phyloP scores from a whole-genome alignment of 2,797 vertebrate genomes.

The Cygnus olor region DNA sequence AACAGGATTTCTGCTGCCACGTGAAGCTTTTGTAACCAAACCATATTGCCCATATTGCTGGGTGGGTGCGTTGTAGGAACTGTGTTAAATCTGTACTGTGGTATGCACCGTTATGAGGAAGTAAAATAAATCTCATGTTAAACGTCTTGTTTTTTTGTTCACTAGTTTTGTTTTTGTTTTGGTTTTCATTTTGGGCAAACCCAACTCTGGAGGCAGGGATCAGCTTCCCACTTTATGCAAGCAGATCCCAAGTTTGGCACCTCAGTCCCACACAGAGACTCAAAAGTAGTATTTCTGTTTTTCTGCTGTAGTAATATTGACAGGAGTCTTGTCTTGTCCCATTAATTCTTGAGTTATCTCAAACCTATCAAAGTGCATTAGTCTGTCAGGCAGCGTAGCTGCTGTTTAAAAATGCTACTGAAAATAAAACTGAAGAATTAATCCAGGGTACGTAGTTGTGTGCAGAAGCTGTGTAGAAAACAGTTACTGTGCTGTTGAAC shows the following conservation, averaged over 20 bases:
- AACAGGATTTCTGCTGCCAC: not conserved
- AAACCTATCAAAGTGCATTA: not conserved
- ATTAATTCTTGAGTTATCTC: not conserved
- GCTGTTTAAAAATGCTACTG: slow-evolving; percentile 15
- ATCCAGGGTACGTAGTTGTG: not conserved
- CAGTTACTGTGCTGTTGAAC: slow-evolving; percentile 32
- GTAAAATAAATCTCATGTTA: not conserved
- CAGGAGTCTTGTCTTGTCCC: not conserved
- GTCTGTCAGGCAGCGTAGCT: not conserved
- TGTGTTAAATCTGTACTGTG: not conserved
- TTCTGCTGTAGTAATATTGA: not conserved
- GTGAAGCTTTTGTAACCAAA: not conserved
- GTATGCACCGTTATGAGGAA: not conserved
- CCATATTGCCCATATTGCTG: not conserved
- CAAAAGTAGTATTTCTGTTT: not conserved
- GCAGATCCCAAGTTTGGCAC: not conserved
- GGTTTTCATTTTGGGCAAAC: not conserved
- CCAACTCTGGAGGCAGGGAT: not conserved
- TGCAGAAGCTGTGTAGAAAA: slow-evolving; percentile 29
- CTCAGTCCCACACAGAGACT: not conserved
- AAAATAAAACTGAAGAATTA: not conserved
- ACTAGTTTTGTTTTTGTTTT: not conserved
- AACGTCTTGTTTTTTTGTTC: not conserved
- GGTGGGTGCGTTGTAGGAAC: not conserved
- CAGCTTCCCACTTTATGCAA: not conserved